These are phyloP conservation scores for Aphrophora alni DNA, from an alignment of 2,888 invertebrate genomes.

Conservation along the genomic window DNA sequence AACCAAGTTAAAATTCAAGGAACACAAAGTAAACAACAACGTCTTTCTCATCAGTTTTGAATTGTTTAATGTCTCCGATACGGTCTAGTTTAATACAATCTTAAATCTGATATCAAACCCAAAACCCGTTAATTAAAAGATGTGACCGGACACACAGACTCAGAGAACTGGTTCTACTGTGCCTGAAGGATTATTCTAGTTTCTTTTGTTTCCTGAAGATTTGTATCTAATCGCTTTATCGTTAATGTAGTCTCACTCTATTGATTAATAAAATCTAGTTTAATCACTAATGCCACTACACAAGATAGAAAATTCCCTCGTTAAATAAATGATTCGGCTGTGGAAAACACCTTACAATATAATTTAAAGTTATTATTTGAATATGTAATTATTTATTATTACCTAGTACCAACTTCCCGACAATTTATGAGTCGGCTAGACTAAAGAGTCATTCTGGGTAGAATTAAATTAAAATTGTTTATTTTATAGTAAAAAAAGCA, in stretches of 20 bases:
- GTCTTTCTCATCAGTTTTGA: background rate
- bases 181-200: background rate
- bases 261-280: background rate
- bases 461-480: too few species aligned
- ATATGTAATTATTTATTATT: too few species aligned
- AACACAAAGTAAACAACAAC: background rate
- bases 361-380: too few species aligned
- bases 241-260: background rate
- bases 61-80: background rate
- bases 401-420: too few species aligned
- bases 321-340: too few species aligned
- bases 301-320: too few species aligned
- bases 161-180: background rate
- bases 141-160: background rate
- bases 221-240: background rate
- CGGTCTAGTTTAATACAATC: background rate
- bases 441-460: too few species aligned
- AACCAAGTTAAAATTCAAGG: too few species aligned
- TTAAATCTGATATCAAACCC: background rate
- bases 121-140: background rate
- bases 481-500: too few species aligned
- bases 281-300: too few species aligned
- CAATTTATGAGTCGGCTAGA: too few species aligned
- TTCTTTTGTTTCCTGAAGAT: conserved; percentile 2
- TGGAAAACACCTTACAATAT: too few species aligned